Base-by-base conservation (phyloP, 2,888 invertebrate genomes). In the Pristionchus maxplancki region DNA sequence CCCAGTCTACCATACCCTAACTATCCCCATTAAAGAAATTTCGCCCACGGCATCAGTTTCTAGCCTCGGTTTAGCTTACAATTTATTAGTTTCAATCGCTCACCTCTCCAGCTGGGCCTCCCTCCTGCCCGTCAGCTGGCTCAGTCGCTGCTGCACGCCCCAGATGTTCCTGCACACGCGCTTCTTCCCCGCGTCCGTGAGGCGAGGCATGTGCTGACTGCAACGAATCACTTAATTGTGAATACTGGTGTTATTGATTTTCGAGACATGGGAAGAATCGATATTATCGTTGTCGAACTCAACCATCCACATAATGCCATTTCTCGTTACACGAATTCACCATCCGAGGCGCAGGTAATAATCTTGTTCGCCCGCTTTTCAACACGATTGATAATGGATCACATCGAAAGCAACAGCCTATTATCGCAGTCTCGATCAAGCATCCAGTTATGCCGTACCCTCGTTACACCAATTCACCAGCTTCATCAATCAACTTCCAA, bases 131-230 rank as follows among this genome's bases (percentile, higher is more conserved):
- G 97, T 97, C 89, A 97, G 97, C 94, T 97, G 97, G 67, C 97
- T 96, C n/a, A 97, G 95, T 9, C 97, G 97, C 95, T 97, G 97
- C 94, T 97, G 97, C 44, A 97, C 95, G 0, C 97, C 96, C 95
- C 97, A 96, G 34, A 97, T 97, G 95, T 97, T 97, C 20, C 97
- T 96, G 93, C 97, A 97, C 95, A 96, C 95, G 89, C 89, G 96
- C 94, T 97, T 97, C 91, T 97, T 97, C 8, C 97, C 97, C 89
- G 96, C 96, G 94, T 97, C 97, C 95, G 97, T 97, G 90, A 97
- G 97, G 90, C 96, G 96, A 92, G 96, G 96, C 95, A 97, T 96
- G 95, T 96, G 97, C 93, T 97, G 97, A 17, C 97, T 97, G 87
- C 28, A 87, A 50, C 24, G 64, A 64, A 28, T 62, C 3, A 62